A percentile compares a stretch with the other conserved stretches of the same genome.
Conservation (phyloP, 2,113 vertebrate species). For the Struthio camelus region DNA sequence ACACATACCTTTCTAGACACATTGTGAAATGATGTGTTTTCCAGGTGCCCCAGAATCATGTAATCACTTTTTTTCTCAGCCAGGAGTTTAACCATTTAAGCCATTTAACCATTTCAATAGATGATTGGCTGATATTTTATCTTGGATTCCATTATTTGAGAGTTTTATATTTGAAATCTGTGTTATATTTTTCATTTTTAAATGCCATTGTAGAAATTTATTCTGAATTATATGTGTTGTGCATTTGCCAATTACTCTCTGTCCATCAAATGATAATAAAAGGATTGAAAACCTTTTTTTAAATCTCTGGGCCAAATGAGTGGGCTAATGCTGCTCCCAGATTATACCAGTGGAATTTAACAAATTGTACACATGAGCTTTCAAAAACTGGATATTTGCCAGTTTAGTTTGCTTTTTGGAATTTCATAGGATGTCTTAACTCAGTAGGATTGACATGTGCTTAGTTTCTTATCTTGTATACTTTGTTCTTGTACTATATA, state of each 20-base stretch:
- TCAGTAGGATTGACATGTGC: background rate
- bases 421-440: background rate
- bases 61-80: constrained; percentile 11
- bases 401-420: background rate
- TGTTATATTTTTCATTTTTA: background rate
- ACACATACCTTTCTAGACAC: constrained; percentile 9
- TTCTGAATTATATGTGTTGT: background rate
- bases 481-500: background rate
- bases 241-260: background rate
- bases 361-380: background rate
- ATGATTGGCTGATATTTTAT: constrained; percentile 9
- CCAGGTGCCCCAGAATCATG: background rate
- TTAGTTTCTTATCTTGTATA: background rate
- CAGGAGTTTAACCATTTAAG: constrained; percentile 22
- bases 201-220: background rate
- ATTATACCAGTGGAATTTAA: background rate
- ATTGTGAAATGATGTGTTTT: background rate
- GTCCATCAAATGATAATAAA: background rate
- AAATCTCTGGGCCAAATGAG: background rate
- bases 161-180: background rate
- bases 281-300: background rate
- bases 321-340: background rate
- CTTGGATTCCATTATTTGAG: background rate
- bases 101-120: background rate
- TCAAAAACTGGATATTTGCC: background rate